Percentiles rank a stretch among this genome's conserved stretches.
Evolutionary conservation across 2,113 vertebrate genomes (phyloP).

Genomic region (Hemiscyllium ocellatum): DNA sequence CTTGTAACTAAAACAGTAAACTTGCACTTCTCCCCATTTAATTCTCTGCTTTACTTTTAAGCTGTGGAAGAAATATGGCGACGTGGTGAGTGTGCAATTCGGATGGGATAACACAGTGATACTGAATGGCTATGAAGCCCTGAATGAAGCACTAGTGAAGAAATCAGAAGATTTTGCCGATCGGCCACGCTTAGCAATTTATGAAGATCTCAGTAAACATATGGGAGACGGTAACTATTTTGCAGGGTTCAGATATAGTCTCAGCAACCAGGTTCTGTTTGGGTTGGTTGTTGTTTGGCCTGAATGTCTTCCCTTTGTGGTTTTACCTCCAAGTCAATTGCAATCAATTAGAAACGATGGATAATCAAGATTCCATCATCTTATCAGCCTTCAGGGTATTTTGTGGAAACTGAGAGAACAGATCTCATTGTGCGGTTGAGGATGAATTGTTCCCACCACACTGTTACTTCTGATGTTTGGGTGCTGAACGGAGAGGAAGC

Average conservation of each 20-base stretch:
- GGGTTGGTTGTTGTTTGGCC: not conserved
- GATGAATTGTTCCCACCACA: too few relatives aligned
- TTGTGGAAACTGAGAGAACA: too few relatives aligned
- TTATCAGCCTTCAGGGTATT: too few relatives aligned
- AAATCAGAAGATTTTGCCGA: constrained; percentile 52
- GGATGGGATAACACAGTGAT: constrained; percentile 49
- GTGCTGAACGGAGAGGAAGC: too few relatives aligned
- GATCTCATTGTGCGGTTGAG: too few relatives aligned
- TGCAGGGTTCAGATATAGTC: not conserved
- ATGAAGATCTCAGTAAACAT: not conserved
- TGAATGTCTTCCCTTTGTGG: not conserved
- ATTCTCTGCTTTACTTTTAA: constrained; percentile 35
- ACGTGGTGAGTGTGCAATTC: constrained; percentile 53
- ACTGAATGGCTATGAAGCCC: constrained; percentile 48
- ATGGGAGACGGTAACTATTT: not conserved
- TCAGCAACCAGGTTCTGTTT: not conserved
- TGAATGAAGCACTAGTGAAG: constrained; percentile 54
- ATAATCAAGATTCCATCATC: not conserved
- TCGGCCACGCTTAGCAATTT: not conserved
- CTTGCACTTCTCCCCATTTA: not conserved
- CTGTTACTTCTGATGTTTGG: too few relatives aligned
- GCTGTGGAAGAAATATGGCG: constrained; percentile 53
- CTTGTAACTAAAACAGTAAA: too few relatives aligned
- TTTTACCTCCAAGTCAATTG: too few relatives aligned
- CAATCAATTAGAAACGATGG: too few relatives aligned